These are phyloP conservation scores for Zaprionus ornatus DNA, from an alignment of 1,140 invertebrate genomes.

Conservation along the genomic window DNA sequence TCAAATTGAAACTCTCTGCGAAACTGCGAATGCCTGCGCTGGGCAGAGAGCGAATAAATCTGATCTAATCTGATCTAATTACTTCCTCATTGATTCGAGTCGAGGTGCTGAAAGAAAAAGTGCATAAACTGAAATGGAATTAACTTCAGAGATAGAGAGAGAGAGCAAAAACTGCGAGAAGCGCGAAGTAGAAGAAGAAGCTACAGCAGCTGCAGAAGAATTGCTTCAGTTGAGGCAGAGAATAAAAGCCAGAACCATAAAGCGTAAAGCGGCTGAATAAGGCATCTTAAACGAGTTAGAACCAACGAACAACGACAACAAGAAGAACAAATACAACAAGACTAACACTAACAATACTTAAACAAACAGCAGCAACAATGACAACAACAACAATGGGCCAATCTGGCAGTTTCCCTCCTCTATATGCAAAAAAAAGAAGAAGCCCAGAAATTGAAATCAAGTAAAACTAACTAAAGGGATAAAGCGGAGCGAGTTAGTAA, in stretches of 20 bases:
- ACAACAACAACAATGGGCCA: conserved; percentile 37
- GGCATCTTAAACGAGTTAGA: conserved; percentile 36
- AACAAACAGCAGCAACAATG: neutral
- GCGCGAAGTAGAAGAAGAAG: neutral
- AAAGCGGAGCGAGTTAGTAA: neutral
- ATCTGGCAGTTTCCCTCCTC: conserved; percentile 17
- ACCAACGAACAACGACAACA: conserved; percentile 4
- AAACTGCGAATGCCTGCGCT: conserved; percentile 6
- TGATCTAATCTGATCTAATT: conserved; percentile 57
- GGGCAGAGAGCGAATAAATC: conserved; percentile 16
- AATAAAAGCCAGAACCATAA: conserved; percentile 46
- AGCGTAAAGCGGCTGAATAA: conserved; percentile 47
- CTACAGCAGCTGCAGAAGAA: conserved; percentile 16
- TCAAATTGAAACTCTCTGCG: neutral
- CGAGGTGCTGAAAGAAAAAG: conserved; percentile 60
- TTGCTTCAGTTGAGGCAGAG: conserved; percentile 2
- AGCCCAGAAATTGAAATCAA: conserved; percentile 17
- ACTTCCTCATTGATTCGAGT: conserved; percentile 75
- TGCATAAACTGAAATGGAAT: conserved; percentile 39
- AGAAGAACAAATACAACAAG: neutral
- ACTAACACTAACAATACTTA: neutral
- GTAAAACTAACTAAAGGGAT: neutral
- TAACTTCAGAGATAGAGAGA: neutral
- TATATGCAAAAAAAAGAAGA: conserved; percentile 31
- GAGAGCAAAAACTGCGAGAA: neutral